A percentile compares a stretch with the other conserved stretches of the same genome.
Conservation (phyloP, 2,113 vertebrate species). For the Cariama cristata region DNA sequence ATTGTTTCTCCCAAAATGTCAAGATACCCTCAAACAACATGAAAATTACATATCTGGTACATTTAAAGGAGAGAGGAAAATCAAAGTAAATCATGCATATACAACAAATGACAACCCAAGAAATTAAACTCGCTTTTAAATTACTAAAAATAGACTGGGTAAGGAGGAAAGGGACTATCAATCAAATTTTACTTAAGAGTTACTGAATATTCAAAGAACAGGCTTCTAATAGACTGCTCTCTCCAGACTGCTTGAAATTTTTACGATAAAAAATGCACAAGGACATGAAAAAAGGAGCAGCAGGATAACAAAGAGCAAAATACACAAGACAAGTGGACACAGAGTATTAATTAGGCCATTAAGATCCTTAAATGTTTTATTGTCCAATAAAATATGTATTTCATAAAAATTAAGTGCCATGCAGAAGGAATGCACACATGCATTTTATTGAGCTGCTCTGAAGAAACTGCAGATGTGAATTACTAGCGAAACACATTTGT, state of each 20-base stretch:
- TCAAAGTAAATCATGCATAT: neutral
- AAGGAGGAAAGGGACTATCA: conserved; percentile 50
- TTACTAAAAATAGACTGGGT: conserved; percentile 34
- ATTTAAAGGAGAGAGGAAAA: conserved; percentile 17
- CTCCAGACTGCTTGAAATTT: conserved; percentile 42
- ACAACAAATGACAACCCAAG: conserved; percentile 19
- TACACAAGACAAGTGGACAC: neutral
- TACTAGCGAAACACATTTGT: neutral
- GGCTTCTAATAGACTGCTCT: conserved; percentile 41
- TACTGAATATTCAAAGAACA: conserved; percentile 60
- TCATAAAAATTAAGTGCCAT: conserved; percentile 41
- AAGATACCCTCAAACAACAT: conserved; percentile 9
- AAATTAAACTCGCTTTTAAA: conserved; percentile 24
- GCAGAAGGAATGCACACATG: neutral
- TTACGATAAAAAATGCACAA: conserved; percentile 24
- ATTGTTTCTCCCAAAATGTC: conserved; percentile 20
- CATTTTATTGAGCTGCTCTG: conserved; percentile 5
- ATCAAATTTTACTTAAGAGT: conserved; percentile 13
- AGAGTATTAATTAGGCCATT: conserved; percentile 63
- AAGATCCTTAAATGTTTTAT: conserved; percentile 49
- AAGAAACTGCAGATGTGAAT: neutral
- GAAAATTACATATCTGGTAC: neutral
- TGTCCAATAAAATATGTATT: conserved; percentile 58
- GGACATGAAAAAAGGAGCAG: neutral
- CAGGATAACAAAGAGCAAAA: conserved; percentile 15